phyloP scores from a whole-genome alignment of 1,140 invertebrate species.

The Latrodectus geometricus region DNA sequence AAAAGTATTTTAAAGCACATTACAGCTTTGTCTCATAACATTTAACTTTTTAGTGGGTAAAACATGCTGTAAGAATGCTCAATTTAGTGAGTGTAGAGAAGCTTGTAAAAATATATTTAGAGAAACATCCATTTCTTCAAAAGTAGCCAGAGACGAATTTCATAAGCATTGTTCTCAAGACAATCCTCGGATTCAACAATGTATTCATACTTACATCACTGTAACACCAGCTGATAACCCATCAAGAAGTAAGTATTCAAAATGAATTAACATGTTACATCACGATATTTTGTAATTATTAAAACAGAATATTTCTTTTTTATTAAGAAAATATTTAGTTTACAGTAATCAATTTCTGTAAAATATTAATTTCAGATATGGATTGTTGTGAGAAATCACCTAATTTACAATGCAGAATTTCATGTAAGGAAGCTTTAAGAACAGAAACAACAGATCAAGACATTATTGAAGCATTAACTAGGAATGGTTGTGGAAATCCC shows the following conservation, averaged over 20 bases:
- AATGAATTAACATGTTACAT: background rate
- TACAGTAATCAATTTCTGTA: too few species aligned
- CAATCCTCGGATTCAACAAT: constrained; percentile 78
- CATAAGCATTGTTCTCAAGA: constrained; percentile 76
- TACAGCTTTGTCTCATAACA: too few species aligned
- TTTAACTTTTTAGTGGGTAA: constrained; percentile 72
- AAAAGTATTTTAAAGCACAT: too few species aligned
- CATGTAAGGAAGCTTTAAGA: constrained; percentile 78
- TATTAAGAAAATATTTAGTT: too few species aligned
- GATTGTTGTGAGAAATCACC: constrained; percentile 84
- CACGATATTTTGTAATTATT: too few species aligned
- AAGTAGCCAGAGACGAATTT: constrained; percentile 73
- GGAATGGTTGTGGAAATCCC: constrained; percentile 80
- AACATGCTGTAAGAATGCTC: constrained; percentile 78
- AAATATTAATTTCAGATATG: constrained; percentile 74
- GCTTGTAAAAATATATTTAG: constrained; percentile 80
- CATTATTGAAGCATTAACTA: constrained; percentile 76
- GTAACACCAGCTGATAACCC: constrained; percentile 77
- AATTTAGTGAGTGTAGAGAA: constrained; percentile 72
- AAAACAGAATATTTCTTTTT: too few species aligned
- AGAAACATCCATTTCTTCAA: constrained; percentile 71
- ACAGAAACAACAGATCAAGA: constrained; percentile 73
- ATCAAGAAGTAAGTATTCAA: constrained; percentile 74
- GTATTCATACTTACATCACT: constrained; percentile 77
- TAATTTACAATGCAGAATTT: constrained; percentile 76